Base-by-base conservation (phyloP, 2,113 vertebrate species). In the Picathartes gymnocephalus region DNA sequence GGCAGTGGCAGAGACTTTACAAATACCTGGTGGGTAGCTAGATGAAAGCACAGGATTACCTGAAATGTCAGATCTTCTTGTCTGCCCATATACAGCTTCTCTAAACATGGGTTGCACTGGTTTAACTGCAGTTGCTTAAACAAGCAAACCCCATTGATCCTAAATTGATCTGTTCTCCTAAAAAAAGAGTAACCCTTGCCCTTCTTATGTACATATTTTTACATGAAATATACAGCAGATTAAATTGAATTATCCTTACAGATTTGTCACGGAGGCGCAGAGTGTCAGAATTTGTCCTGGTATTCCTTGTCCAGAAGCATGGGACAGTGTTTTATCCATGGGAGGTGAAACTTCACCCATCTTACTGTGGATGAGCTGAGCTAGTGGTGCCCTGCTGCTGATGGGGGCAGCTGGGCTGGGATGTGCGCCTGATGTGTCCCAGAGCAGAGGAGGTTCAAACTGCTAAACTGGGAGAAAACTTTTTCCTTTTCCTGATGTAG, bases 341-440 rank as follows among this genome's bases (percentile, higher is more conserved):
- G 56, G 19, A 87, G 37, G 18, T 78, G 54, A 56, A 92, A 39
- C 50, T 64, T 91, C 44, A 50, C 21, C 7, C 45, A 8, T 1
- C 28, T 60, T 20, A 21, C 11, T 76, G 39, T 54, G 65, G 27
- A 7, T 35, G 50, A 81, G 28, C 57, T 17, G 48, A 54, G 35
- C 58, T 50, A 9, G 15, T 0, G 4, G 27, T 0, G 2, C 30
- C 3, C 16, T 72, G 39, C 37, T 82, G 10, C 76, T 45, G 22
- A 23, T 40, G 17, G 66, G 27, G 45, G 13, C 50, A 51, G 42
- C 51, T 0, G 2, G 27, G 54, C 40, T 87, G n/a, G 40, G 64
- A 4, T 2, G 0, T 18, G 24, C 0, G 0, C 31, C 27, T 51
- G 23, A 10, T 1, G 1, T 71, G 19, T 58, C 4, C 6, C 51